A percentile compares a stretch with the other conserved stretches of the same genome.
Conservation (phyloP, 2,797 vertebrate genomes). For the Poeciliopsis turneri region DNA sequence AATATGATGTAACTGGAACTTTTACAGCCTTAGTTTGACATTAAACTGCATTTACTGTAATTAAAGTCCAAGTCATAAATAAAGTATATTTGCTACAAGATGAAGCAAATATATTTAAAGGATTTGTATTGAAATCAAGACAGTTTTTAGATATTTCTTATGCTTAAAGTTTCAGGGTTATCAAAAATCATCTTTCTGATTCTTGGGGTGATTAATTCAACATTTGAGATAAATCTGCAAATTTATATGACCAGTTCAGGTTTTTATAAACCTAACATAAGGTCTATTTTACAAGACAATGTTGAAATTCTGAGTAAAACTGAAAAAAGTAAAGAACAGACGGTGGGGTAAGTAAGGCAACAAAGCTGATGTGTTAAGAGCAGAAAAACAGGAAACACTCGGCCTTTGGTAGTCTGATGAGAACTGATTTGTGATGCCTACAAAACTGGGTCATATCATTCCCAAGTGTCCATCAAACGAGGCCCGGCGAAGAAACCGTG, state of each 20-base stretch:
- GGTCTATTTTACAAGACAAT: neutral
- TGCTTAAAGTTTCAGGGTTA: neutral
- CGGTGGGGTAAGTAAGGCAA: neutral
- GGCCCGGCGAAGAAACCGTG: neutral
- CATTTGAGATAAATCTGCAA: neutral
- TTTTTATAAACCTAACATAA: neutral
- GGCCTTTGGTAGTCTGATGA: neutral
- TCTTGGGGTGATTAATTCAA: neutral
- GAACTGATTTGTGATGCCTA: neutral
- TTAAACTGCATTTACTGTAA: neutral
- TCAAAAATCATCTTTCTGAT: neutral
- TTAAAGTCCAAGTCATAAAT: neutral
- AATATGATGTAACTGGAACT: neutral
- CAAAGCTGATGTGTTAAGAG: neutral
- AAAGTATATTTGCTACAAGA: neutral
- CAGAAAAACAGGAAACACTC: neutral
- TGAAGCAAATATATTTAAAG: neutral
- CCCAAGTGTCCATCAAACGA: neutral
- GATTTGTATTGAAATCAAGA: neutral
- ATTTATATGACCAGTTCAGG: neutral
- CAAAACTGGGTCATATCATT: neutral
- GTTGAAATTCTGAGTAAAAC: neutral
- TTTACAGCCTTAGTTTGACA: neutral
- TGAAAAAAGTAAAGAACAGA: neutral
- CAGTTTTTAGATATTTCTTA: neutral